phyloP scores from a whole-genome alignment of 2,113 vertebrate species.

The Fulmarus glacialis region DNA sequence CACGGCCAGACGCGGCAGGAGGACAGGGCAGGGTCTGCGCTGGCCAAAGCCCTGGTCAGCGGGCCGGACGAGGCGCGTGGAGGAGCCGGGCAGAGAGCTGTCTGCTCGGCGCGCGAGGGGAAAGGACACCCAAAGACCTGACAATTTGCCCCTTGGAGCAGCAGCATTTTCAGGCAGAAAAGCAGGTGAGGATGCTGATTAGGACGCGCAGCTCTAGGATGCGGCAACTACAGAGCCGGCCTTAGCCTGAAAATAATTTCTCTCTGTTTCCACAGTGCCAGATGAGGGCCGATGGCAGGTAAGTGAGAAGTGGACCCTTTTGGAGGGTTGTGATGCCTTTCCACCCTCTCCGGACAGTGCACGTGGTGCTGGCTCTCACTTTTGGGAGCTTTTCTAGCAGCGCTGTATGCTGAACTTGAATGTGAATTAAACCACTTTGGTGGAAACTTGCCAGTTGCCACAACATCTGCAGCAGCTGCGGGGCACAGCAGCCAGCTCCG shows the following conservation, averaged over 20 bases:
- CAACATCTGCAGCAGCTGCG: not conserved
- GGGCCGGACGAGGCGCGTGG: fast-evolving
- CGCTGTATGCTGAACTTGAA: fast-evolving
- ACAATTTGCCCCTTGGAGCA: not conserved
- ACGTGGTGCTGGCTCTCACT: fast-evolving
- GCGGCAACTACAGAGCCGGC: not conserved
- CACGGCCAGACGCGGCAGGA: not conserved
- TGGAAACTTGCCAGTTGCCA: fast-evolving
- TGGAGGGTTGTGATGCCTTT: fast-evolving
- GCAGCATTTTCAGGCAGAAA: not conserved
- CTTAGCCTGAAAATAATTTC: not conserved
- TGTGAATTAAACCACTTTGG: not conserved
- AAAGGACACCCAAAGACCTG: fast-evolving
- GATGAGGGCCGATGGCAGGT: fast-evolving
- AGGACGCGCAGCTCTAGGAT: fast-evolving
- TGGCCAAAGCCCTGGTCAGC: fast-evolving
- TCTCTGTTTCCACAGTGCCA: fast-evolving
- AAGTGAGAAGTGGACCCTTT: fast-evolving
- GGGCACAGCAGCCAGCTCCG: not conserved
- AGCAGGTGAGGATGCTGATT: not conserved
- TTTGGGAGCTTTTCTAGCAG: not conserved
- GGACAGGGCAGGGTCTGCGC: not conserved
- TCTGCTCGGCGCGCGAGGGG: fast-evolving
- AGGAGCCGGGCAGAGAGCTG: not conserved
- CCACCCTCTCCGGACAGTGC: no score